A percentile compares a stretch with the other conserved stretches of the same genome.
Evolutionary conservation across 2,888 invertebrate genomes (phyloP).

Genomic region (Athripsodes cinereus): DNA sequence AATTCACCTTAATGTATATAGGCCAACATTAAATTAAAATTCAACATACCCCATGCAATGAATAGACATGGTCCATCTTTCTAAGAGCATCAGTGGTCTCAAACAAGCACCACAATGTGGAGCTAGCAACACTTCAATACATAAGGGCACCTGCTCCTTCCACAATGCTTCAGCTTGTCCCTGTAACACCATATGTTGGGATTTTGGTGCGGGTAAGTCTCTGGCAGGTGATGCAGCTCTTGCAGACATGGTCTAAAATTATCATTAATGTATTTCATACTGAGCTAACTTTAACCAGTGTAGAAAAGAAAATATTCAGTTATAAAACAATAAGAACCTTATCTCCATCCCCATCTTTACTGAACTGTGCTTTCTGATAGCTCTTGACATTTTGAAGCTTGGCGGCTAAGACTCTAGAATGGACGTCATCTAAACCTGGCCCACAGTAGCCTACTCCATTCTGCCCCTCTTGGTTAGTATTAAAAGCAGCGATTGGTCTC

Average conservation of each 20-base stretch:
- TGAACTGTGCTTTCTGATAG: conserved; percentile 7
- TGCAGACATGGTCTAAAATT: too few relatives aligned
- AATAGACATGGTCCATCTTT: conserved; percentile 75
- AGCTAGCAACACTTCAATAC: conserved; percentile 74
- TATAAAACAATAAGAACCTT: conserved; percentile 1
- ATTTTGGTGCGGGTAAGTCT: too few relatives aligned
- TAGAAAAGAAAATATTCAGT: too few relatives aligned
- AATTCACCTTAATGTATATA: neutral
- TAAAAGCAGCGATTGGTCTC: neutral
- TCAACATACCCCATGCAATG: conserved; percentile 48
- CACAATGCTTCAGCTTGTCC: conserved; percentile 56
- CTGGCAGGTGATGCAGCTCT: too few relatives aligned
- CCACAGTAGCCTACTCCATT: neutral
- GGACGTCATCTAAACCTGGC: conserved; percentile 17
- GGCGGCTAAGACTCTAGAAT: conserved; percentile 35
- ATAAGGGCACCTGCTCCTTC: conserved; percentile 66
- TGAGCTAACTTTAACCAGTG: too few relatives aligned
- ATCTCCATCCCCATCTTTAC: conserved; percentile 6
- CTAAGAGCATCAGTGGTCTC: conserved; percentile 60
- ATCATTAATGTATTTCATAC: too few relatives aligned
- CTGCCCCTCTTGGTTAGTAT: neutral
- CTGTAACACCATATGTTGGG: conserved; percentile 30
- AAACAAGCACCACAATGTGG: conserved; percentile 54
- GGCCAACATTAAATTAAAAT: neutral
- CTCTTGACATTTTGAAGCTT: conserved; percentile 33